These are phyloP conservation scores for Melospiza georgiana DNA, from an alignment of 2,113 vertebrate genomes.

Conservation along the genomic window DNA sequence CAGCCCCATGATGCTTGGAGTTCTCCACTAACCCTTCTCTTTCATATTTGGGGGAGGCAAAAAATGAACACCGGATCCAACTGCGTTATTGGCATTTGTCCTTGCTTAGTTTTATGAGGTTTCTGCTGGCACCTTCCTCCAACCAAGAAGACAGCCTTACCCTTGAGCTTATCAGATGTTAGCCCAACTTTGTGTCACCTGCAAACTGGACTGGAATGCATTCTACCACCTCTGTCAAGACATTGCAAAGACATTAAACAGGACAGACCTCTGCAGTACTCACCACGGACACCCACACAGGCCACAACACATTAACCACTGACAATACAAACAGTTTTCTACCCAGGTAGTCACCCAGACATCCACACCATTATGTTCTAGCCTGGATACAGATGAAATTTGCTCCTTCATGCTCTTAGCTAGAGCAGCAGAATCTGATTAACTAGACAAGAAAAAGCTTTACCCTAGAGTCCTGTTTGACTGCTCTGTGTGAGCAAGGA, in stretches of 20 bases:
- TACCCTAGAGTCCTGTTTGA: neutral
- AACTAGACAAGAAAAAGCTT: neutral
- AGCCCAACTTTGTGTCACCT: neutral
- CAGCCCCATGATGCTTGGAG: neutral
- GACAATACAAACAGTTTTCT: neutral
- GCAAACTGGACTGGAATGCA: neutral
- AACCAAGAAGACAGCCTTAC: neutral
- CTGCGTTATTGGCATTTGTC: neutral
- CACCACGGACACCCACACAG: neutral
- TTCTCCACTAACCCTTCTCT: neutral
- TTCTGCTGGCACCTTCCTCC: neutral
- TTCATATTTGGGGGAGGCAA: neutral
- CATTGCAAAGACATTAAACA: neutral
- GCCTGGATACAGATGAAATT: neutral
- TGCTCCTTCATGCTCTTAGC: neutral
- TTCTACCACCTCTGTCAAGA: neutral
- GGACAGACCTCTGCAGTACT: neutral
- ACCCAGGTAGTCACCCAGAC: neutral
- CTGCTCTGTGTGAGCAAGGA: neutral
- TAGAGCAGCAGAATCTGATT: neutral
- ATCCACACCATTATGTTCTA: neutral
- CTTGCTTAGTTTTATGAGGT: neutral
- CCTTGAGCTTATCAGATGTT: neutral
- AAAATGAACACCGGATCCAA: neutral
- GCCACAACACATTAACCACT: neutral